Base-by-base conservation (phyloP, 53 echinoderm and acorn worm genomes). In the Stichopus horrens region DNA sequence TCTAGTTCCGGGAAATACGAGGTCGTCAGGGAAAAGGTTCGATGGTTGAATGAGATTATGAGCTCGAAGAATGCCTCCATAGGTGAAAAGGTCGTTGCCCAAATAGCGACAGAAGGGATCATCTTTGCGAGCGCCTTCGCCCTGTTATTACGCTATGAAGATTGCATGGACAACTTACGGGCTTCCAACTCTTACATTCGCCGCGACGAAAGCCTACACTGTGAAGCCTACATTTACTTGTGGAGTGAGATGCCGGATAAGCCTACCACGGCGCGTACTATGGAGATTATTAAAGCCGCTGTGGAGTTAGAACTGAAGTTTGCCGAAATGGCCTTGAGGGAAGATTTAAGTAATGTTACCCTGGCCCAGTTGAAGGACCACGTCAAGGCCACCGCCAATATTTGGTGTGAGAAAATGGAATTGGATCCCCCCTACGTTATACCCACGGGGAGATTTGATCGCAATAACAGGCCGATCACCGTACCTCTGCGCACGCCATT, bases 361-460 rank as follows among this genome's bases (percentile, higher is more conserved):
- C 20, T 21, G 21, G 78, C 13, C 5, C 78, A 54, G 55, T 78
- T 78, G 16, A 78, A 78, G 55, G 78, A 78, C 53, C 78, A 55
- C 80, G 80, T 80, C 9, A 80, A 21, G 56, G 80, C 58, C 2
- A 80, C 56, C 1, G 80, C 80, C 13, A 80, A 80, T 21, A 80
- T 80, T 18, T 80, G 80, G 55, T 18, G 18, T 57, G 80, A 80
- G 19, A 0, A 22, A 57, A 80, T 55, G 55, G 19, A 9, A 21
- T 8, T 55, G 1, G 56, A 55, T 18, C 55, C 56, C 8, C 23
- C 5, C 9, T 78, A 78, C 14, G 14, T 76, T 52, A 37, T 9
- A 7, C 7, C 13, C 7, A 76, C 53, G 37, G 77, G 77, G 14
- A 11, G 9, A 5, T 23, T 76, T 76, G 77, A 76, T 53, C 4